These are phyloP conservation scores for Drosophila eohydei DNA, from an alignment of 2,888 invertebrate species.

Conservation along the genomic window DNA sequence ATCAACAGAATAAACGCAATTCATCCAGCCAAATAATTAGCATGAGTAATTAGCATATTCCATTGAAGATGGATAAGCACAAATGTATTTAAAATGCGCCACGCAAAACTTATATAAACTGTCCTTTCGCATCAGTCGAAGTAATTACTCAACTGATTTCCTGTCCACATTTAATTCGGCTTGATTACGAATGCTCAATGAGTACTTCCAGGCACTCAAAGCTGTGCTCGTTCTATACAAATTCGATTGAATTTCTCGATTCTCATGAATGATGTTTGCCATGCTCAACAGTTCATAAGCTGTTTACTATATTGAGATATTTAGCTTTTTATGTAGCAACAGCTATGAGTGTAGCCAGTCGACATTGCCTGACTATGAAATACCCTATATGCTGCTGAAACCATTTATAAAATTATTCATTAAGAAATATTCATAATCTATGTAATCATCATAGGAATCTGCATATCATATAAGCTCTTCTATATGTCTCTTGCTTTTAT, in stretches of 20 bases:
- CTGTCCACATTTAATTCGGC: not conserved
- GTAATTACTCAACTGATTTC: slow-evolving; percentile 11
- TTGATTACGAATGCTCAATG: not conserved
- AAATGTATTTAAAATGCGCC: slow-evolving; percentile 19
- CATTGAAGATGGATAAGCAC: slow-evolving; percentile 9
- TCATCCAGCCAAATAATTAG: slow-evolving; percentile 43
- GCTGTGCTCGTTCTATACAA: not conserved
- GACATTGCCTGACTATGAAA: not conserved
- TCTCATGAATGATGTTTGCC: not conserved
- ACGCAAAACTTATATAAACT: not conserved
- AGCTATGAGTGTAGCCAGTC: too few species aligned
- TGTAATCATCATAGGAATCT: too few species aligned
- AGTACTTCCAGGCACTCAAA: not conserved
- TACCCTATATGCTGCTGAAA: not conserved
- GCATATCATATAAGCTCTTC: too few species aligned
- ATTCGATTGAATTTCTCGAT: not conserved
- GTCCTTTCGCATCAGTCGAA: not conserved
- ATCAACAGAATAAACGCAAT: slow-evolving; percentile 43
- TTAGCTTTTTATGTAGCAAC: not conserved
- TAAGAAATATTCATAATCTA: too few species aligned
- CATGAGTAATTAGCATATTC: slow-evolving; percentile 41
- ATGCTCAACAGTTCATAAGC: not conserved
- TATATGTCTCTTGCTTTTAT: too few species aligned
- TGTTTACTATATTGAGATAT: not conserved
- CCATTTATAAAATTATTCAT: too few species aligned